These are phyloP conservation scores for Siniperca obscura DNA, from an alignment of 2,797 vertebrate genomes.

Conservation along the genomic window DNA sequence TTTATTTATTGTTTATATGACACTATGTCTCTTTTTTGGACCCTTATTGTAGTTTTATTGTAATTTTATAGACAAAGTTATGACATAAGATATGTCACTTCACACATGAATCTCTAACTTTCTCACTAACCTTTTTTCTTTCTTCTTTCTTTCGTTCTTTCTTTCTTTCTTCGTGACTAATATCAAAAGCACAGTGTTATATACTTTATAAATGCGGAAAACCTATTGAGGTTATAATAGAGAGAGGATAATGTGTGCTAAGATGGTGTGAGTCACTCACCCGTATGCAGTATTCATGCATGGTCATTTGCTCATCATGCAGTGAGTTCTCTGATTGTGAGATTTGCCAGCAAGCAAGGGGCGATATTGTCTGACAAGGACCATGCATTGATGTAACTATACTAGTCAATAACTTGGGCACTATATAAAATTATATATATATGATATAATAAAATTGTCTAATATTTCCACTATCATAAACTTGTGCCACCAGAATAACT, in stretches of 20 bases:
- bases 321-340: conserved; percentile 1
- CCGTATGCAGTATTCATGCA: background rate
- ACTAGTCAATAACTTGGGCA: background rate
- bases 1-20: background rate
- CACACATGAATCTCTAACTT: background rate
- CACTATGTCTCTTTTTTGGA: background rate
- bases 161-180: background rate
- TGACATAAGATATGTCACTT: background rate
- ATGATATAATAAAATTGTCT: background rate
- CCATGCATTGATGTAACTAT: background rate
- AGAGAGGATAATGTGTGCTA: background rate
- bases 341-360: background rate
- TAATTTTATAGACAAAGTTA: background rate
- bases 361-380: background rate
- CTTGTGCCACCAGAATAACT: too few species aligned
- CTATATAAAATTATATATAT: background rate
- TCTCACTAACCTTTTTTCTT: background rate
- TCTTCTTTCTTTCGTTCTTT: background rate
- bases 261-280: background rate
- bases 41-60: background rate
- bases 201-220: background rate
- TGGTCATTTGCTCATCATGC: background rate
- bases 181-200: background rate
- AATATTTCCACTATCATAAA: background rate
- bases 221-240: background rate